Evolutionary conservation across 2,888 invertebrate species (phyloP).

Genomic region (Cheilosia vernalis): DNA sequence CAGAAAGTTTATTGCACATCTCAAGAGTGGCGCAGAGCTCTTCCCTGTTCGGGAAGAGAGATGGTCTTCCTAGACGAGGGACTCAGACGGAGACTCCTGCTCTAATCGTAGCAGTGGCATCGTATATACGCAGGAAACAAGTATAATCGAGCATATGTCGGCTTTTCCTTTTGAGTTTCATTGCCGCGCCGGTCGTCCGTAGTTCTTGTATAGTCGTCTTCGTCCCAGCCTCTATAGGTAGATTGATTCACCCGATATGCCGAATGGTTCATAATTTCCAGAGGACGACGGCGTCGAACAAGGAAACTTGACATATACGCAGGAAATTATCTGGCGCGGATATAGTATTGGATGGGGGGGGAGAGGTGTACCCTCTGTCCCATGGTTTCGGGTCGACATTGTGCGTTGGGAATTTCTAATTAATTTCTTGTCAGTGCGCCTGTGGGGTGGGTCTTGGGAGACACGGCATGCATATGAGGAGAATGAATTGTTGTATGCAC

Average conservation of each 20-base stretch:
- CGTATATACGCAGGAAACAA: conserved; percentile 61
- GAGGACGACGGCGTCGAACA: conserved; percentile 25
- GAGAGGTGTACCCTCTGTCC: background rate
- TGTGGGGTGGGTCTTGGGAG: conserved; percentile 3
- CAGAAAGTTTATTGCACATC: conserved; percentile 74
- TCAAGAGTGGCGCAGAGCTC: conserved; percentile 38
- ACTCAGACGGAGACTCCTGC: conserved; percentile 29
- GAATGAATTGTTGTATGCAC: no score
- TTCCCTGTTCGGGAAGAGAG: conserved; percentile 32
- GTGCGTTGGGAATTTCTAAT: conserved; percentile 67
- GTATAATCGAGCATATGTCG: conserved; percentile 37
- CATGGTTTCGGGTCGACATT: conserved; percentile 18
- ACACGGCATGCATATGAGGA: no score
- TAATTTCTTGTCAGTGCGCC: conserved; percentile 58
- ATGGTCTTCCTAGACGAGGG: conserved; percentile 63
- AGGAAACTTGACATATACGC: conserved; percentile 65
- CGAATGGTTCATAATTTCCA: conserved; percentile 70
- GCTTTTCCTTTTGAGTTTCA: conserved; percentile 70
- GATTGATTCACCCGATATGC: conserved; percentile 74
- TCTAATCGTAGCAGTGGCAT: conserved; percentile 70
- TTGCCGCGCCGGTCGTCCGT: conserved; percentile 30
- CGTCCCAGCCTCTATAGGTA: conserved; percentile 43
- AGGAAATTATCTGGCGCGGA: conserved; percentile 61
- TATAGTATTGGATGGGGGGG: background rate
- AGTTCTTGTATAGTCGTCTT: conserved; percentile 36